Evolutionary conservation across 2,113 vertebrate species (phyloP).

Genomic region (Maccullochella peelii): DNA sequence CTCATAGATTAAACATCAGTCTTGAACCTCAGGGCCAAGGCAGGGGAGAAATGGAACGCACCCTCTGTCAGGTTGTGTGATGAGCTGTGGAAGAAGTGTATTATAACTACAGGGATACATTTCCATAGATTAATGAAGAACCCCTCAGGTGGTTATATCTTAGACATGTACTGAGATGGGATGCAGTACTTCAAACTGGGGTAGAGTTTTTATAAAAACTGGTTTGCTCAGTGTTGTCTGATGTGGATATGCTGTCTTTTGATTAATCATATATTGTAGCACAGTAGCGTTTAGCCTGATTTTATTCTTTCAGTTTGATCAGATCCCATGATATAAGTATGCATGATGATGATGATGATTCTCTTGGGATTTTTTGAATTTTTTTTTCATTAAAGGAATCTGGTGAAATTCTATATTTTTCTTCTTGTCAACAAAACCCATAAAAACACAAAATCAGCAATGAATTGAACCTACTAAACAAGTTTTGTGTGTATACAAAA

Average conservation of each 20-base stretch:
- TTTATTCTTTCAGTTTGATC: background rate
- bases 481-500: background rate
- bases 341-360: background rate
- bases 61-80: background rate
- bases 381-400: background rate
- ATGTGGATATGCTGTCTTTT: background rate
- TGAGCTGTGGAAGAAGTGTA: slow-evolving; percentile 2
- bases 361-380: background rate
- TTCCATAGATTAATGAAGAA: slow-evolving; percentile 2
- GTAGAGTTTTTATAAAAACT: background rate
- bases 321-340: background rate
- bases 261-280: background rate
- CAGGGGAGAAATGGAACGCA: background rate
- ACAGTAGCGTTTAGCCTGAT: background rate
- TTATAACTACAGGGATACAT: slow-evolving; percentile 8
- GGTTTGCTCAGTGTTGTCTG: background rate
- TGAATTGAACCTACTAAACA: background rate
- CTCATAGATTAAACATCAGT: slow-evolving; percentile 29
- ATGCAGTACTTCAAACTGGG: too few relatives aligned
- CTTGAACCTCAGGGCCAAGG: slow-evolving; percentile 15
- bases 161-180: background rate
- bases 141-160: slow-evolving; percentile 1
- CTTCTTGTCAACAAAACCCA: background rate
- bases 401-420: background rate
- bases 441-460: background rate